A percentile compares a stretch with the other conserved stretches of the same genome.
Conservation (phyloP, 2,113 vertebrate species). For the Mugil cephalus region DNA sequence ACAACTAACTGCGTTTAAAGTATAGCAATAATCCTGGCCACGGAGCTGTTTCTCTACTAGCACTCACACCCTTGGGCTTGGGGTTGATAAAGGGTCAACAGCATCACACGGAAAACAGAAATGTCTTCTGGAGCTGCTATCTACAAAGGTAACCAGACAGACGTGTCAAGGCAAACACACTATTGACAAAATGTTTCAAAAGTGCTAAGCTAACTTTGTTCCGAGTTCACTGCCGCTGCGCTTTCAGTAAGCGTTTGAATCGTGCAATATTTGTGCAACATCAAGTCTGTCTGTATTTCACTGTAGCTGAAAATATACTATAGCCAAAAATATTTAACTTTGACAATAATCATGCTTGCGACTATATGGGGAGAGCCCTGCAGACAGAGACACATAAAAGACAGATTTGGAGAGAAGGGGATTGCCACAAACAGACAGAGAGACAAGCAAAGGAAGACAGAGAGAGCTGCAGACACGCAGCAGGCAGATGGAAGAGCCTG, state of each 20-base stretch:
- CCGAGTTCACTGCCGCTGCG: constrained; percentile 19
- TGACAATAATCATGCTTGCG: constrained; percentile 37
- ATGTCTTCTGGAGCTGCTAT: constrained; percentile 30
- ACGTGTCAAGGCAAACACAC: constrained; percentile 22
- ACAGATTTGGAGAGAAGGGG: constrained; percentile 64
- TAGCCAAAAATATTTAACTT: constrained; percentile 35
- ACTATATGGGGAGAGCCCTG: constrained; percentile 34
- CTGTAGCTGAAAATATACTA: constrained; percentile 19
- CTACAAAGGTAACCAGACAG: constrained; percentile 29
- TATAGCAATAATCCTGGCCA: constrained; percentile 9
- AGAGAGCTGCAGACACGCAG: constrained; percentile 69
- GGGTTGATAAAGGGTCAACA: constrained; percentile 50
- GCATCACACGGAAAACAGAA: constrained; percentile 32
- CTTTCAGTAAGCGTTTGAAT: constrained; percentile 43
- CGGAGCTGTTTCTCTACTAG: constrained; percentile 24
- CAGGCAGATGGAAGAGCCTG: constrained; percentile 77
- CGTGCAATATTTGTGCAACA: constrained; percentile 33
- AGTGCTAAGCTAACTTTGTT: constrained; percentile 35
- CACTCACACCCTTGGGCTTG: constrained; percentile 35
- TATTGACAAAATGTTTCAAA: constrained; percentile 32
- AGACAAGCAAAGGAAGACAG: constrained; percentile 64
- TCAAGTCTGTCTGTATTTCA: constrained; percentile 38
- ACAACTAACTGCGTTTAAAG: constrained; percentile 31
- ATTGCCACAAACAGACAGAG: constrained; percentile 68
- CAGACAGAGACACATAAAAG: constrained; percentile 59